These are phyloP conservation scores for Heliconius ethilla DNA, from an alignment of 2,888 invertebrate genomes.

Conservation along the genomic window DNA sequence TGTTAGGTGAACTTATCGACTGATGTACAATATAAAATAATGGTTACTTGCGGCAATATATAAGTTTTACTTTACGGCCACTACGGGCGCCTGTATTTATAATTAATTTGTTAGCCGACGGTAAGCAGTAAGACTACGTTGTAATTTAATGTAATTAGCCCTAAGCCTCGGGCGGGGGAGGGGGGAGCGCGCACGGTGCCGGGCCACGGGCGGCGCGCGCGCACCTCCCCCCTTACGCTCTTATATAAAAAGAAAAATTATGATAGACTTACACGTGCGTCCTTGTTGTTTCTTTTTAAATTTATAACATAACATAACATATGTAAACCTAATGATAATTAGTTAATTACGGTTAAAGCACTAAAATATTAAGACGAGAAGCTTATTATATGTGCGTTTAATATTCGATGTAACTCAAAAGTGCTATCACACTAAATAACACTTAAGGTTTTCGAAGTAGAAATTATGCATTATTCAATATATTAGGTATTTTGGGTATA, in stretches of 20 bases:
- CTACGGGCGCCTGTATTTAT: conserved; percentile 67
- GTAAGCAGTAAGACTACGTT: conserved; percentile 77
- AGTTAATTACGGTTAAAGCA: conserved; percentile 83
- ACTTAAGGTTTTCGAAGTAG: conserved; percentile 78
- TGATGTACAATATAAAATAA: conserved; percentile 81
- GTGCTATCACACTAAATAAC: conserved; percentile 74
- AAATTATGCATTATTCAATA: conserved; percentile 79
- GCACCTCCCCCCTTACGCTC: conserved; percentile 51
- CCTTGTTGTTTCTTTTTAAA: conserved; percentile 74
- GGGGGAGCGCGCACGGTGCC: too few relatives aligned
- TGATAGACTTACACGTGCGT: conserved; percentile 80
- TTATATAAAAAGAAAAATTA: conserved; percentile 81
- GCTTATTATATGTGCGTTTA: conserved; percentile 73
- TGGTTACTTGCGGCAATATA: conserved; percentile 79
- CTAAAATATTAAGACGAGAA: conserved; percentile 76
- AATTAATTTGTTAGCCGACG: conserved; percentile 77
- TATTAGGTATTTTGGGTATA: conserved; percentile 83
- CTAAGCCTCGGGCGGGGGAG: conserved; percentile 54
- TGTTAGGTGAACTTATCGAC: conserved; percentile 79
- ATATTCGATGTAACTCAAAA: conserved; percentile 72
- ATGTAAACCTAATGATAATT: conserved; percentile 80
- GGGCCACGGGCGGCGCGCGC: conserved; percentile 50
- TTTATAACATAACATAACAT: conserved; percentile 54
- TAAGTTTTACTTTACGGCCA: conserved; percentile 73
- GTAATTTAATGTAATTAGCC: conserved; percentile 70